Evolutionary conservation across 2,113 vertebrate species (phyloP).

Genomic region (Kryptolebias marmoratus): DNA sequence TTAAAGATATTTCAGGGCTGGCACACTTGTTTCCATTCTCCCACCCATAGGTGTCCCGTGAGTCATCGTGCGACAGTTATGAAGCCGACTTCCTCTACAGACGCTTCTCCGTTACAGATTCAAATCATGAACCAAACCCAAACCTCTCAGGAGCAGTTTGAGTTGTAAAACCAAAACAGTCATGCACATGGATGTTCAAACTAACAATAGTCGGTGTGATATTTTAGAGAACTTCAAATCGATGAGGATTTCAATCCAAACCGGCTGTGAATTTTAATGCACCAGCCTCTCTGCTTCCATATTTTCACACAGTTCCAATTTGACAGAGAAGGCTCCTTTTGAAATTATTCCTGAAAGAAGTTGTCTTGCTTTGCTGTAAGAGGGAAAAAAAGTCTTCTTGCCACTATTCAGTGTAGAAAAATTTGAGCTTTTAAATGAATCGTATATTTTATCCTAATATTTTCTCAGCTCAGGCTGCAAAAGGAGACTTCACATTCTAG

Average conservation of each 20-base stretch:
- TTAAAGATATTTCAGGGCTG: neutral
- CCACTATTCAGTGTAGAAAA: neutral
- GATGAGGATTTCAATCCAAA: constrained; percentile 6
- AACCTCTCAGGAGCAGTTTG: constrained; percentile 2
- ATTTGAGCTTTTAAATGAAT: neutral
- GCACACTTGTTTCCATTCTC: neutral
- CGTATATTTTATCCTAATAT: neutral
- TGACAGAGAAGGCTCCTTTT: constrained; percentile 24
- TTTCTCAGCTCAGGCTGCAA: constrained; percentile 11
- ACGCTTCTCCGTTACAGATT: neutral
- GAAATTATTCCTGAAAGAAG: constrained; percentile 33
- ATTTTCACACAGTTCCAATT: constrained; percentile 35
- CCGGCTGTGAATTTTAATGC: neutral
- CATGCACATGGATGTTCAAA: neutral
- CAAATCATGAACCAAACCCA: neutral
- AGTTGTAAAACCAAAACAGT: neutral
- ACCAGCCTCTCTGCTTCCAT: constrained; percentile 22
- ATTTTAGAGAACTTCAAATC: constrained; percentile 1
- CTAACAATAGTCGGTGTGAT: neutral
- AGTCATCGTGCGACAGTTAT: constrained; percentile 50
- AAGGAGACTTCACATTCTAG: neutral
- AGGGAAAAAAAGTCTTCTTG: neutral
- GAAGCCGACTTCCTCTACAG: constrained; percentile 37
- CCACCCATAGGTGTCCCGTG: constrained; percentile 28
- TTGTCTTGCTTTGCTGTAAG: constrained; percentile 18